Evolutionary conservation across 1,140 invertebrate species (phyloP).

Genomic region (Trichonephila clavata): DNA sequence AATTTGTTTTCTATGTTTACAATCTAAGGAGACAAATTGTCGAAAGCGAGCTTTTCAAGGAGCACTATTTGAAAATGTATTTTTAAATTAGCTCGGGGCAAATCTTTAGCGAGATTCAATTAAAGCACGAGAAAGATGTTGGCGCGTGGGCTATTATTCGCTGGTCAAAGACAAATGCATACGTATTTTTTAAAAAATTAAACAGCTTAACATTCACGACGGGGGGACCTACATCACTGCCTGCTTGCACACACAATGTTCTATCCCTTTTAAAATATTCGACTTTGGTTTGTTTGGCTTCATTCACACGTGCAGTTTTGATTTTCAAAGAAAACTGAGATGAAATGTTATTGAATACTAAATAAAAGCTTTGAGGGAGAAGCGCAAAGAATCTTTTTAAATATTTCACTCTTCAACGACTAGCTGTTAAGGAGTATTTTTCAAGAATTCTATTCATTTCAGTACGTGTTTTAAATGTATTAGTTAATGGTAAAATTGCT

Average conservation of each 20-base stretch:
- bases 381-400: slow-evolving; percentile 27
- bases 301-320: neutral
- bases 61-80: slow-evolving; percentile 20
- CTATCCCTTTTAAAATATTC: neutral
- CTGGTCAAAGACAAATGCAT: slow-evolving; percentile 2
- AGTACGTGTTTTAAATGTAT: neutral
- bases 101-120: slow-evolving; percentile 38
- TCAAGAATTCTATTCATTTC: neutral
- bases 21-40: slow-evolving; percentile 23
- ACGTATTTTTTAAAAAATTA: neutral
- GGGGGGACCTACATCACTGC: neutral
- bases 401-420: neutral
- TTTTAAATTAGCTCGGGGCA: slow-evolving; percentile 56
- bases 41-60: slow-evolving; percentile 9
- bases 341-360: neutral
- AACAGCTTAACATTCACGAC: neutral
- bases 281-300: slow-evolving; percentile 16
- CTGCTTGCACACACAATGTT: neutral
- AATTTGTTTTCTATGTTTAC: slow-evolving; percentile 16
- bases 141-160: neutral
- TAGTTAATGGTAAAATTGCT: slow-evolving; percentile 17
- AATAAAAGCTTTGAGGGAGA: neutral
- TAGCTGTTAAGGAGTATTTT: slow-evolving; percentile 11
- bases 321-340: neutral
- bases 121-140: slow-evolving; percentile 18